Base-by-base conservation (phyloP, 2,113 vertebrate genomes). In the Geococcyx californianus region DNA sequence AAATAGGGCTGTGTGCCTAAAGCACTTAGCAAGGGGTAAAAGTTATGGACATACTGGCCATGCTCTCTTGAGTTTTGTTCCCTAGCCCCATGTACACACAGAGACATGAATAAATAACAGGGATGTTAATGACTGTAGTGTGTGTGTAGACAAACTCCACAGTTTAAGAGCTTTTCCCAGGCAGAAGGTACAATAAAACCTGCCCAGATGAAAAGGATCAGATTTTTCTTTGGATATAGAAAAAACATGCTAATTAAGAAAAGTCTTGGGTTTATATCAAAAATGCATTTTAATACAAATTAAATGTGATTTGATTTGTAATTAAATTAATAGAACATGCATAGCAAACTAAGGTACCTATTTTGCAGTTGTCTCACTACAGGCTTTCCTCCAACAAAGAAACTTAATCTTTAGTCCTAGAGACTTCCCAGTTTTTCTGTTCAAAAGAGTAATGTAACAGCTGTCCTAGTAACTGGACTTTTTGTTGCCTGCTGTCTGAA, bases 241-340 rank as follows among this genome's bases (percentile, higher is more conserved):
- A 75, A 82, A 90, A 33, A 31, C 28, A 51, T 0, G 1, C 34
- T 89, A 62, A 31, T n/a, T 13, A 70, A 84, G n/a, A n/a, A 58
- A 74, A 91, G 45, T 47, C 8, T 0, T 59, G n/a, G 33, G 82
- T 93, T 31, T 31, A 16, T 60, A 84, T n/a, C 58, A 67, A 85
- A 82, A 55, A 20, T 4, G 77, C 60, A 92, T 94, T 94, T 96
- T 36, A 87, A 81, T 72, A 84, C 38, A 84, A 95, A 89, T 80
- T 81, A 90, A 95, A 84, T 62, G 42, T n/a, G 25, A 89, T 81
- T 81, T 72, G n/a, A 68, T 87, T 76, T 68, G 67, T 72, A 86
- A 95, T 90, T 94, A 84, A 84, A 84, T 81, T 78, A 93, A 67
- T 42, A 87, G 74, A 42, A 47, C 26, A 31, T 20, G 58, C 63